Base-by-base conservation (phyloP, 2,888 invertebrate species). In the Electrophaes corylata region DNA sequence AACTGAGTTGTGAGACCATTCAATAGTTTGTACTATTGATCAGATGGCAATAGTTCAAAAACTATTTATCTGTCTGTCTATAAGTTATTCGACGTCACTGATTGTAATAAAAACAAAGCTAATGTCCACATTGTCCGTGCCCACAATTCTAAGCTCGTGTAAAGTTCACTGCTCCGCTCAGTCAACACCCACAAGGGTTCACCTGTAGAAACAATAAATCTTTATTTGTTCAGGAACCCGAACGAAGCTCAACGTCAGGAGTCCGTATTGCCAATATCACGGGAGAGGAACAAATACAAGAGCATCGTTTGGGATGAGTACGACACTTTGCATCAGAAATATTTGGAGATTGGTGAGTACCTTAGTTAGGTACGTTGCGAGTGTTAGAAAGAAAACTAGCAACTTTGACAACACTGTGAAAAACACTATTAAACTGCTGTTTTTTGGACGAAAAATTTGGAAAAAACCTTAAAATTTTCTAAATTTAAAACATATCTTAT, bases 301-400 rank as follows among this genome's bases (percentile, higher is more conserved):
- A 95, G 95, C 73, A 95, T 96, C 71, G 94, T 94, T 2, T 98
- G 98, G 98, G 98, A 98, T 66, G 96, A 96, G 79, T 98, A 98
- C 86, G 97, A 98, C 81, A 96, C 96, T 0, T 93, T 96, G 39
- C 97, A 97, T 89, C 98, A 98, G 81, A 97, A 98, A 80, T 98
- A 98, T 88, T 92, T 98, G 76, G 97, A 97, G 93, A 96, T 98
- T 68, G 96, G 98, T 98, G 92, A 95, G 94, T 44, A 29, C 29
- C 10, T 29, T 10, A 2, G 10, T 40, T 18, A n/a, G n/a, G n/a
- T n/a, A 40, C 37, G 16, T 14, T 37, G 37, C n/a, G n/a, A n/a
- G n/a, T n/a, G n/a, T n/a, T n/a, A n/a, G n/a, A n/a, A n/a, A n/a
- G n/a, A n/a, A n/a, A n/a, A n/a, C n/a, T n/a, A n/a, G n/a, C n/a